A percentile compares a stretch with the other conserved stretches of the same genome.
phyloP scores from a whole-genome alignment of 1,140 invertebrate genomes.

The Lordiphosa collinella region DNA sequence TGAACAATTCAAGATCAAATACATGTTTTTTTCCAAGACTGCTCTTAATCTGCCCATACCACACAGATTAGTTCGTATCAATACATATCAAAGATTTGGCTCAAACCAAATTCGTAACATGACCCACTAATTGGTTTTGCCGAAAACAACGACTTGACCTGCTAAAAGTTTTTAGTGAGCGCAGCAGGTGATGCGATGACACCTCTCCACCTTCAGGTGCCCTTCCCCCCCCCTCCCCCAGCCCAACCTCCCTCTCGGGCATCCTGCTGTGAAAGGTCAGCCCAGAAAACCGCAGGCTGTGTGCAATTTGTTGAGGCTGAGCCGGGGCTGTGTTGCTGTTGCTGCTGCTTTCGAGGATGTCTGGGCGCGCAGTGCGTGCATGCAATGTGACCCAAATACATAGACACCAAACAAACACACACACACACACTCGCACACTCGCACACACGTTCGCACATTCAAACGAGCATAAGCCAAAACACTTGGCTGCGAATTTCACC shows the following conservation, averaged over 20 bases:
- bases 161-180: conserved; percentile 53
- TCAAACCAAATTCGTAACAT: conserved; percentile 33
- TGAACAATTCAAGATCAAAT: no score
- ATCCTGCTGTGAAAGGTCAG: conserved; percentile 64
- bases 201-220: conserved; percentile 36
- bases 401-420: conserved; percentile 27
- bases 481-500: conserved; percentile 38
- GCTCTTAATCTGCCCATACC: no score
- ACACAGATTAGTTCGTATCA: no score
- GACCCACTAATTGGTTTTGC: conserved; percentile 67
- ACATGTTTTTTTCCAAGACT: no score
- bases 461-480: conserved; percentile 41
- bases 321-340: conserved; percentile 39
- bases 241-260: neutral
- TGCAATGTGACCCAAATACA: conserved; percentile 68
- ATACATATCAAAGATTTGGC: conserved; percentile 5
- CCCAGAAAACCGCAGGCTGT: conserved; percentile 55
- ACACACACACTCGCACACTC: conserved; percentile 4
- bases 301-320: conserved; percentile 47
- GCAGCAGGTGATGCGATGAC: conserved; percentile 49
- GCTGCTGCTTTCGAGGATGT: conserved; percentile 23
- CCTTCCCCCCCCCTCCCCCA: neutral
- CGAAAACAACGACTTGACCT: conserved; percentile 57
- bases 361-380: conserved; percentile 32
- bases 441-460: conserved; percentile 25